Percentiles rank a stretch among this genome's conserved stretches.
phyloP scores from a whole-genome alignment of 2,113 vertebrate species.

The Carassius carassius region DNA sequence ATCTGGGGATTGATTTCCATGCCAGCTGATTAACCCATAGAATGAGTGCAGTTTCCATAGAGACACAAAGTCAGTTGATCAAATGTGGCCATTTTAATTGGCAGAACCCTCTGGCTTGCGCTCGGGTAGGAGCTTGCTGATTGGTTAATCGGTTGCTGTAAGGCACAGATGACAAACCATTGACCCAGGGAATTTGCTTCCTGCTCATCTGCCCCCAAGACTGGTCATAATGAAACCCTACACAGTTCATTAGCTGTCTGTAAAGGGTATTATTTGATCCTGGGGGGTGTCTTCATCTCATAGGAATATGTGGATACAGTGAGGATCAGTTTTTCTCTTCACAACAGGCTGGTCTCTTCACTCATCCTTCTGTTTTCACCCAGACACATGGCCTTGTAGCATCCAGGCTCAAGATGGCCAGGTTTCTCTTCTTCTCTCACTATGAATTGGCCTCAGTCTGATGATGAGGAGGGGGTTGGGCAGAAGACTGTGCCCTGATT shows the following conservation, averaged over 20 bases:
- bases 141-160: slow-evolving; percentile 42
- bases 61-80: slow-evolving; percentile 38
- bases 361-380: slow-evolving; percentile 12
- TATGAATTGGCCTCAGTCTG: slow-evolving; percentile 8
- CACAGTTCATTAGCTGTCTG: slow-evolving; percentile 45
- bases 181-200: slow-evolving; percentile 35
- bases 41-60: slow-evolving; percentile 44
- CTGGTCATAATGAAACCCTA: slow-evolving; percentile 37
- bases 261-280: slow-evolving; percentile 20
- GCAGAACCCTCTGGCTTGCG: neutral
- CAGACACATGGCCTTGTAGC: slow-evolving; percentile 12
- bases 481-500: neutral
- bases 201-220: slow-evolving; percentile 30
- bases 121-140: slow-evolving; percentile 18
- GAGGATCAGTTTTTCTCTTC: neutral
- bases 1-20: slow-evolving; percentile 34
- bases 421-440: neutral
- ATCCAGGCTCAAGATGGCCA: slow-evolving; percentile 28
- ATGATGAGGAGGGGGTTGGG: slow-evolving; percentile 16
- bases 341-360: neutral
- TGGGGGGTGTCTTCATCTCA: neutral
- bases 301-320: neutral
- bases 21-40: slow-evolving; percentile 43
- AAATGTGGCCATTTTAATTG: slow-evolving; percentile 33
- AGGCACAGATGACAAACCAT: neutral